Conservation (phyloP, 2,113 vertebrate species). For the Regulus satrapa region DNA sequence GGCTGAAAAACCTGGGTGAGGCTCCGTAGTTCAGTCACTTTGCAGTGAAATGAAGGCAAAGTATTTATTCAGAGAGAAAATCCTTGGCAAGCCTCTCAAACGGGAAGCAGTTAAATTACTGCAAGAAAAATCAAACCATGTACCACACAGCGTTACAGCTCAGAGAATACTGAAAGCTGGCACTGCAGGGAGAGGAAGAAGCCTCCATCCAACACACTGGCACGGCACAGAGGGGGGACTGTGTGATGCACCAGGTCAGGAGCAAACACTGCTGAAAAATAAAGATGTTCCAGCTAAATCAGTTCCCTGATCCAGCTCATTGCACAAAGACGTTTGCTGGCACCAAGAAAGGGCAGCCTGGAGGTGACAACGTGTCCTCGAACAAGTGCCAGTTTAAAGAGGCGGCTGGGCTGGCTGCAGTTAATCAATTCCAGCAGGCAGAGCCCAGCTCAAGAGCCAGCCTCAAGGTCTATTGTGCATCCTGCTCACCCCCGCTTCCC, state of each 20-base stretch:
- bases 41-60: neutral
- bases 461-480: neutral
- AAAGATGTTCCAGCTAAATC: neutral
- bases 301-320: neutral
- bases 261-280: neutral
- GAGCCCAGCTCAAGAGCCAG: neutral
- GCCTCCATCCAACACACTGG: neutral
- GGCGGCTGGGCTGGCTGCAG: neutral
- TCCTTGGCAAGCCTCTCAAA: neutral
- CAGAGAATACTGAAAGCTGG: neutral
- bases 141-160: neutral
- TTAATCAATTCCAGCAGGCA: neutral
- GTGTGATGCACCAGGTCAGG: neutral
- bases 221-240: rapidly evolving
- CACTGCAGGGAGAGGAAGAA: neutral
- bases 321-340: neutral
- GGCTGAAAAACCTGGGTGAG: neutral
- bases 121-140: neutral
- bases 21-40: neutral
- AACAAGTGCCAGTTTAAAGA: neutral
- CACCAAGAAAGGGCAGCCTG: neutral
- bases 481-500: neutral
- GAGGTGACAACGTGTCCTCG: neutral
- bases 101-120: neutral
- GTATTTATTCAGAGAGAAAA: neutral